These are phyloP conservation scores for Bradypus variegatus DNA, from an alignment of 2,797 vertebrate species.

Conservation along the genomic window DNA sequence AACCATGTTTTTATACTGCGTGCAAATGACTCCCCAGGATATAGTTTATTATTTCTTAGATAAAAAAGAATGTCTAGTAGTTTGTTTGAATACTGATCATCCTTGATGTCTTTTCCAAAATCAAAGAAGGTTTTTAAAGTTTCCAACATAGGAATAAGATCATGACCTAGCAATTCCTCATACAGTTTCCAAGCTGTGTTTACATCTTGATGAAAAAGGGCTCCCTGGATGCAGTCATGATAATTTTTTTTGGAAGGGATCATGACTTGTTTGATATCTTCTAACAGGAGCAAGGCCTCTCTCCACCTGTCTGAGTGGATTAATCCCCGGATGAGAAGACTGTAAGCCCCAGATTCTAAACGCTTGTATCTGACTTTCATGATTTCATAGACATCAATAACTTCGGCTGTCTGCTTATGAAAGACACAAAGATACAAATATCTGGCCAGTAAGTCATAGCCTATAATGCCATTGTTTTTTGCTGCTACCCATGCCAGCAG, in stretches of 20 bases:
- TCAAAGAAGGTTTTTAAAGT: slow-evolving; percentile 83
- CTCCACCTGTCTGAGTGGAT: slow-evolving; percentile 83
- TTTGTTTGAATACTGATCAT: slow-evolving; percentile 71
- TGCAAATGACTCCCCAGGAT: slow-evolving; percentile 80
- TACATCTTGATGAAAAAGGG: slow-evolving; percentile 75
- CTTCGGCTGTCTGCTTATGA: slow-evolving; percentile 78
- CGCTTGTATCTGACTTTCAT: slow-evolving; percentile 81
- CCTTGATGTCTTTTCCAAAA: slow-evolving; percentile 64
- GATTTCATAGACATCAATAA: slow-evolving; percentile 84
- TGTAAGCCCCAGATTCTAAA: slow-evolving; percentile 82
- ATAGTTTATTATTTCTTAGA: slow-evolving; percentile 88
- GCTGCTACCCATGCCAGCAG: slow-evolving; percentile 82
- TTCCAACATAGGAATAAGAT: slow-evolving; percentile 77
- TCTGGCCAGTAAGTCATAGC: slow-evolving; percentile 81
- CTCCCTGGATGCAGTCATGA: slow-evolving; percentile 80
- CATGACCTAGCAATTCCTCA: slow-evolving; percentile 76
- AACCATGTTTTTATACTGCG: slow-evolving; percentile 88
- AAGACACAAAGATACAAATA: slow-evolving; percentile 86
- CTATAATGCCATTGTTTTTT: slow-evolving; percentile 78
- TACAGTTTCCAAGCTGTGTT: slow-evolving; percentile 82
- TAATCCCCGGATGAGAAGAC: slow-evolving; percentile 85
- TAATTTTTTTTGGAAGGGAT: slow-evolving; percentile 81
- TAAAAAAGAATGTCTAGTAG: slow-evolving; percentile 79
- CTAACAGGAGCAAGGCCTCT: slow-evolving; percentile 79
- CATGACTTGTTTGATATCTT: slow-evolving; percentile 79